phyloP scores from a whole-genome alignment of 2,113 vertebrate genomes.

The Asarcornis scutulata region DNA sequence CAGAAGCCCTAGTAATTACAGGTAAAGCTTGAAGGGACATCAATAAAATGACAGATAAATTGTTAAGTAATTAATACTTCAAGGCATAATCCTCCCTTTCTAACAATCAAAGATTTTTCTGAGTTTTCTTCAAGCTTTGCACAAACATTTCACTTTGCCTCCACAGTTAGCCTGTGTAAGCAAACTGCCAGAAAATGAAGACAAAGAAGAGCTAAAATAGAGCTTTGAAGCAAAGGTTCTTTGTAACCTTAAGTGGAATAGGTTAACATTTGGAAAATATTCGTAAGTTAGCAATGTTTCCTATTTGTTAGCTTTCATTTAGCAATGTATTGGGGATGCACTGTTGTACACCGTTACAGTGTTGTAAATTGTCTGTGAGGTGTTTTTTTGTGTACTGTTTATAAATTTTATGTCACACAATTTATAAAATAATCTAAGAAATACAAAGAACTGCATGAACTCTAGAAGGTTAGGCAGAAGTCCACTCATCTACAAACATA shows the following conservation, averaged over 20 bases:
- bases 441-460: not conserved
- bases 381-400: not conserved
- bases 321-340: not conserved
- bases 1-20: not conserved
- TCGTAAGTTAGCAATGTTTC: not conserved
- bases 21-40: constrained; percentile 20
- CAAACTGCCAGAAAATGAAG: not conserved
- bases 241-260: not conserved
- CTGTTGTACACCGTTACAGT: not conserved
- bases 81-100: not conserved
- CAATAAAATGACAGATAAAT: constrained; percentile 57
- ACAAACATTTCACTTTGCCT: constrained; percentile 1
- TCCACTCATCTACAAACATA: not conserved
- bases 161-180: not conserved
- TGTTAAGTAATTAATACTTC: constrained; percentile 45
- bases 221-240: not conserved
- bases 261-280: not conserved
- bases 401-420: not conserved
- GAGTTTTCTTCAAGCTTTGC: not conserved
- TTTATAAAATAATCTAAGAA: not conserved
- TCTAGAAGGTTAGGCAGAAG: not conserved
- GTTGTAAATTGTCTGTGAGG: not conserved
- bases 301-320: not conserved
- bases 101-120: not conserved
- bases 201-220: not conserved